Conservation (phyloP, 2,113 vertebrate species). For the Crypturellus undulatus region DNA sequence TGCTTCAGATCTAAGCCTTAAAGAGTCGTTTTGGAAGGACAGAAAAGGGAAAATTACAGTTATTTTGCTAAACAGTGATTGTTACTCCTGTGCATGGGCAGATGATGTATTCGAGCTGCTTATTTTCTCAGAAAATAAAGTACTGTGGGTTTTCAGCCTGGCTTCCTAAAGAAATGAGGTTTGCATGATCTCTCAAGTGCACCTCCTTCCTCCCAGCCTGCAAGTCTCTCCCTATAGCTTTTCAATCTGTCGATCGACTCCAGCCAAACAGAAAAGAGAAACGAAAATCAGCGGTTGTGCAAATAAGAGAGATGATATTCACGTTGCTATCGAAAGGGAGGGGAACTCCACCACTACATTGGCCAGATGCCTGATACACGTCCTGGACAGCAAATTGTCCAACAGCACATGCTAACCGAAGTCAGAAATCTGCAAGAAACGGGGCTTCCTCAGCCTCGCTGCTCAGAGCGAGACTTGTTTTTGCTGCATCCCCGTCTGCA, state of each 20-base stretch:
- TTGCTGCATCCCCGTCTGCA: not conserved
- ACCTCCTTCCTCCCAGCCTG: not conserved
- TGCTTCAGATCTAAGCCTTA: not conserved
- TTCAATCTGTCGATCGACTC: not conserved
- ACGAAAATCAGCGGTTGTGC: not conserved
- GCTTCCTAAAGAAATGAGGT: not conserved
- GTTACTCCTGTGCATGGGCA: not conserved
- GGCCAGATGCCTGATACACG: accelerated
- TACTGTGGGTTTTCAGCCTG: not conserved
- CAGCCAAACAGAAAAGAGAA: not conserved
- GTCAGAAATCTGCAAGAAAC: accelerated
- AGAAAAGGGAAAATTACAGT: conserved; percentile 9
- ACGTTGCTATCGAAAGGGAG: not conserved
- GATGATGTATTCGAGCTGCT: not conserved
- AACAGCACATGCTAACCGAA: not conserved
- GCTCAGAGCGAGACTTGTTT: accelerated
- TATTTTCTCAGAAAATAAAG: conserved; percentile 36
- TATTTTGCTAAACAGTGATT: not conserved
- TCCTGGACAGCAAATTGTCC: not conserved
- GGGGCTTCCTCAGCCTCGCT: not conserved
- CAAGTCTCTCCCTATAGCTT: not conserved
- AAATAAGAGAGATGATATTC: not conserved
- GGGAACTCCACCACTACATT: not conserved
- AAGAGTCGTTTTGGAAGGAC: not conserved
- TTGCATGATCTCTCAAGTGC: not conserved